Evolutionary conservation across 1,140 invertebrate species (phyloP).

Genomic region (Chrysomallon squamiferum): DNA sequence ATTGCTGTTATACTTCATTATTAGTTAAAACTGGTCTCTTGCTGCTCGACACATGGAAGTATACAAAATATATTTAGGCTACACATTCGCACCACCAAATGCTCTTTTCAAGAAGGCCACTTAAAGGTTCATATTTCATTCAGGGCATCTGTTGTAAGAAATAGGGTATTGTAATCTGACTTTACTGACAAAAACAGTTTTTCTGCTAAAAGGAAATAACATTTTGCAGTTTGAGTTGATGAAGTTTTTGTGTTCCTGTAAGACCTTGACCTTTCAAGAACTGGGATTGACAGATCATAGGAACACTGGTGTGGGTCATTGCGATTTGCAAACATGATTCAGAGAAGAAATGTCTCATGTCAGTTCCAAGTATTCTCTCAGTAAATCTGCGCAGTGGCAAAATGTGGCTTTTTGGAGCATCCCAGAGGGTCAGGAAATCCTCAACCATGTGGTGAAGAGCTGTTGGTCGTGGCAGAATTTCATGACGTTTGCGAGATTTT

Average conservation of each 20-base stretch:
- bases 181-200: no score
- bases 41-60: no score
- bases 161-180: no score
- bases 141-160: no score
- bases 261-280: conserved; percentile 50
- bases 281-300: conserved; percentile 43
- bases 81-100: no score
- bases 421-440: conserved; percentile 66
- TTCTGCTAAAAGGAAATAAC: no score
- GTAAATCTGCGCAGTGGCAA: conserved; percentile 63
- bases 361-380: conserved; percentile 48
- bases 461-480: conserved; percentile 58
- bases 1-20: no score
- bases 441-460: conserved; percentile 65
- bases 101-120: no score
- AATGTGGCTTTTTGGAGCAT: conserved; percentile 59
- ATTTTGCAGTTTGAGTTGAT: no score
- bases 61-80: no score
- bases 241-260: conserved; percentile 10
- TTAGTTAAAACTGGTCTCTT: no score
- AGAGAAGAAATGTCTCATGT: conserved; percentile 58
- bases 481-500: conserved; percentile 20
- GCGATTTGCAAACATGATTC: conserved; percentile 57
- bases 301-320: conserved; percentile 48
- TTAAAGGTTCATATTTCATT: no score